Percentiles rank a stretch among this genome's conserved stretches.
These are phyloP conservation scores for Hydrolagus colliei DNA, from an alignment of 2,797 vertebrate species.

Conservation along the genomic window DNA sequence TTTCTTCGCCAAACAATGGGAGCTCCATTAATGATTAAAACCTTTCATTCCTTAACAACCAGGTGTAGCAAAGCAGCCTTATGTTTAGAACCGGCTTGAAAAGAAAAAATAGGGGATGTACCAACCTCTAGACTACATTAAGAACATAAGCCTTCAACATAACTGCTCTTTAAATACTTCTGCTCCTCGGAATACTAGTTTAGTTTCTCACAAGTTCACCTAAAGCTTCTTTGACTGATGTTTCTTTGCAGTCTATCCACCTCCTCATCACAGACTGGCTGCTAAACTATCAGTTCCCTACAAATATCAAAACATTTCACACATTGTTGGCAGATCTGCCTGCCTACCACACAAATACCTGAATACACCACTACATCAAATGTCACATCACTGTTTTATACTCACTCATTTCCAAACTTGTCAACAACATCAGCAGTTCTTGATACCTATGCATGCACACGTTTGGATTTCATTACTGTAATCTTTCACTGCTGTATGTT, in stretches of 20 bases:
- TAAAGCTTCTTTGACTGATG: not conserved
- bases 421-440: not conserved
- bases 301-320: slow-evolving; percentile 18
- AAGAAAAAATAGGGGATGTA: not conserved
- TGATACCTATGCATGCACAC: not conserved
- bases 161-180: not conserved
- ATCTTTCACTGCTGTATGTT: no score
- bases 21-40: no score
- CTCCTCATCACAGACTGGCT: not conserved
- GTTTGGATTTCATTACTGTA: not conserved
- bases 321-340: not conserved
- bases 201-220: not conserved
- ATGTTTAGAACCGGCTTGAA: not conserved
- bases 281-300: not conserved
- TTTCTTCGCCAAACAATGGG: no score
- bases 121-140: not conserved
- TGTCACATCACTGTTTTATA: not conserved
- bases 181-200: not conserved
- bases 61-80: no score
- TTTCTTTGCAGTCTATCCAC: not conserved
- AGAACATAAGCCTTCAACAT: not conserved
- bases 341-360: not conserved
- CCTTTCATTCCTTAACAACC: no score
- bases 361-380: not conserved
- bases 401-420: not conserved